These are phyloP conservation scores for Panthera uncia DNA, from an alignment of 2,113 vertebrate genomes.

Conservation along the genomic window DNA sequence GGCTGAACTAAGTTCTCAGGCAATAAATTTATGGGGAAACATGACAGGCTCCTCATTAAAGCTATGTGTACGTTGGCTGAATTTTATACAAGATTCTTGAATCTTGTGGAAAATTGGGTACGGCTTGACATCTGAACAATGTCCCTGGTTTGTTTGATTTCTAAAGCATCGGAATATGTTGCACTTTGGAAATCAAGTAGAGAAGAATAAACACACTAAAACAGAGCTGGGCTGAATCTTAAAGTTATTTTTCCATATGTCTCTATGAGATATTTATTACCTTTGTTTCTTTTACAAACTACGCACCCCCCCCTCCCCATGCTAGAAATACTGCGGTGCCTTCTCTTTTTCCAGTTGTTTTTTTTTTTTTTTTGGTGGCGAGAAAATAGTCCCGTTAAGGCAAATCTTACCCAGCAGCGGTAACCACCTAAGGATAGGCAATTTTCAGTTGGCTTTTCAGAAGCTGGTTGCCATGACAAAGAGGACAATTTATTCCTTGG, in stretches of 20 bases:
- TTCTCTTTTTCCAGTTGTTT: neutral
- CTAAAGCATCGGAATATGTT: constrained; percentile 76
- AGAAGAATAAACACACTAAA: constrained; percentile 73
- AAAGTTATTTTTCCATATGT: constrained; percentile 70
- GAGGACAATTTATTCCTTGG: constrained; percentile 75
- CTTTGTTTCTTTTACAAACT: constrained; percentile 67
- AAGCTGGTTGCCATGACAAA: constrained; percentile 77
- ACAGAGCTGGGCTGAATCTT: constrained; percentile 52
- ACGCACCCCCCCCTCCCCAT: neutral
- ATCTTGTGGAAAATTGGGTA: constrained; percentile 77
- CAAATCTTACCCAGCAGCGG: constrained; percentile 61
- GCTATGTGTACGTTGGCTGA: constrained; percentile 77
- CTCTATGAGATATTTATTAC: constrained; percentile 73
- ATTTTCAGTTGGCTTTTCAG: constrained; percentile 78
- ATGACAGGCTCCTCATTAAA: constrained; percentile 77
- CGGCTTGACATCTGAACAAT: constrained; percentile 74
- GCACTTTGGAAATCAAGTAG: constrained; percentile 75
- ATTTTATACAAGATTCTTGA: constrained; percentile 77
- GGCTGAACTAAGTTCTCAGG: constrained; percentile 74
- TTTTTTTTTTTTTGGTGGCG: neutral
- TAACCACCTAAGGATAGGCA: constrained; percentile 72
- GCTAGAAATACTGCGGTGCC: constrained; percentile 67
- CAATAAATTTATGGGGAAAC: constrained; percentile 77
- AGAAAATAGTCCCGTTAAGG: constrained; percentile 71
- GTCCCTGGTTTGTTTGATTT: constrained; percentile 74